phyloP scores from a whole-genome alignment of 2,888 invertebrate genomes.

The Myopa tessellatipennis region DNA sequence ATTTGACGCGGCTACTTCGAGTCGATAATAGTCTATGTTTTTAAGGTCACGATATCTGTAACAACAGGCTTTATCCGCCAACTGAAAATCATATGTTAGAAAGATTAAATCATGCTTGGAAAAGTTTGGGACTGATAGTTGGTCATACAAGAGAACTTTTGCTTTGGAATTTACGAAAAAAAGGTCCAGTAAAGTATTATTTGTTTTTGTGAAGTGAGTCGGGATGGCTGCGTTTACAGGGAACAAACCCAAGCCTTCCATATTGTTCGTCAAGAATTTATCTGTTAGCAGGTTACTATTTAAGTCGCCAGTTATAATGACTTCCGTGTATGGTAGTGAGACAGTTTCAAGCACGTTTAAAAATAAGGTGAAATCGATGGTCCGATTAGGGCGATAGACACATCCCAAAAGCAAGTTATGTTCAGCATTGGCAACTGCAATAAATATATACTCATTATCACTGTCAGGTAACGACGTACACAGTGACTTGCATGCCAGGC shows the following conservation, averaged over 20 bases:
- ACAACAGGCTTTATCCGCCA: not conserved
- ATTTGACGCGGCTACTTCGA: not conserved
- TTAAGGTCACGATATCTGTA: slow-evolving; percentile 4
- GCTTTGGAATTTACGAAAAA: not conserved
- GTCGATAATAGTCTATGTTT: not conserved
- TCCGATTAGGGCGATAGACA: not conserved
- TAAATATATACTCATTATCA: no score
- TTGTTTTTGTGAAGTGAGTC: not conserved
- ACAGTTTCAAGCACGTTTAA: not conserved
- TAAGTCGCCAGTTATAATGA: slow-evolving; percentile 5
- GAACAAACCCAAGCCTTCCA: not conserved
- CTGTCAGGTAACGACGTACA: not conserved
- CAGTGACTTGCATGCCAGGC: not conserved
- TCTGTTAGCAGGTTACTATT: slow-evolving; percentile 6
- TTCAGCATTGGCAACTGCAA: no score
- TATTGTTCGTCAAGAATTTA: not conserved
- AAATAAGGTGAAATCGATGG: not conserved
- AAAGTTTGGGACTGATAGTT: not conserved
- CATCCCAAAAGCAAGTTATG: not conserved
- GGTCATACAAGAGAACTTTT: not conserved
- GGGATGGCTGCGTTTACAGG: not conserved
- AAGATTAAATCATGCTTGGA: slow-evolving; percentile 7
- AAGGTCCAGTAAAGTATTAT: not conserved
- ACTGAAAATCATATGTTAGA: not conserved
- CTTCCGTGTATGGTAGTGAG: not conserved